phyloP scores from a whole-genome alignment of 1,140 invertebrate genomes.

The Brachionus rotundiformis region DNA sequence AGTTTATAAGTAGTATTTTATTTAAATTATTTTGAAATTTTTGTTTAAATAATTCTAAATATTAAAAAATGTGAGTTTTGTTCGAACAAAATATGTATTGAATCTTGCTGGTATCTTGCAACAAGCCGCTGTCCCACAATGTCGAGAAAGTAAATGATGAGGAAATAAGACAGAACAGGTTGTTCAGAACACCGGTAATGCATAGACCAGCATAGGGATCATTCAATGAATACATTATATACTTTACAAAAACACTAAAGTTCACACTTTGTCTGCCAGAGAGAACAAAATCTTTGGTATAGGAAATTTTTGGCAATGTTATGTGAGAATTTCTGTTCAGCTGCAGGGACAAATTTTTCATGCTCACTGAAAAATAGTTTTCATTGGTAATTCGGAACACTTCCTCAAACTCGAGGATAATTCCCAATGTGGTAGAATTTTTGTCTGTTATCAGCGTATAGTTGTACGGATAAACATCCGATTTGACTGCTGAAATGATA shows the following conservation, averaged over 20 bases:
- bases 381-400: constrained; percentile 11
- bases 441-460: not conserved
- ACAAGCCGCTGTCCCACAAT: not conserved
- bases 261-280: not conserved
- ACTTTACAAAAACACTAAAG: constrained; percentile 27
- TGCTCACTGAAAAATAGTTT: constrained; percentile 23
- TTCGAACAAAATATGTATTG: constrained; percentile 47
- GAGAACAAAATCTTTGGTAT: constrained; percentile 11
- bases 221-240: constrained; percentile 35
- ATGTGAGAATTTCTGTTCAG: constrained; percentile 29
- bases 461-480: constrained; percentile 28
- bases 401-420: constrained; percentile 41
- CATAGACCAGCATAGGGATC: constrained; percentile 41
- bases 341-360: constrained; percentile 47
- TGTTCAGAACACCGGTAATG: constrained; percentile 32
- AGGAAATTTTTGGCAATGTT: constrained; percentile 3
- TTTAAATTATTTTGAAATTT: not conserved
- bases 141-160: constrained; percentile 31
- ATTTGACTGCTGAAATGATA: not conserved
- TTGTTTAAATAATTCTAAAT: not conserved
- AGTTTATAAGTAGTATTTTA: too few species aligned
- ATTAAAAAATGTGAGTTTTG: too few species aligned
- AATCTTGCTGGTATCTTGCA: not conserved
- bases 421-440: not conserved
- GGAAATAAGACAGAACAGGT: constrained; percentile 25